Base-by-base conservation (phyloP, 2,888 invertebrate genomes). In the Ypsolopha sequella region DNA sequence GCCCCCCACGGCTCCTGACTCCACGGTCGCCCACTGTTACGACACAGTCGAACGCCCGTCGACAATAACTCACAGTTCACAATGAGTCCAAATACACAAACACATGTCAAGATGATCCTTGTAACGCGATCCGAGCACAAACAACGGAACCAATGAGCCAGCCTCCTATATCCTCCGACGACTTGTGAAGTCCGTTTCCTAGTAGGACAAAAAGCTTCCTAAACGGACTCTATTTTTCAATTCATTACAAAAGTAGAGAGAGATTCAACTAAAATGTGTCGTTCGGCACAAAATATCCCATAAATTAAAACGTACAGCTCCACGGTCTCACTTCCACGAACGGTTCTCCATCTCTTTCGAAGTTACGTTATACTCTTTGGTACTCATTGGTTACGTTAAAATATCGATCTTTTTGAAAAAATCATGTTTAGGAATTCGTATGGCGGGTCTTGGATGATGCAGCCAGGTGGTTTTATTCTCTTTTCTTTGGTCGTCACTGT, bases 151-250 rank as follows among this genome's bases (percentile, higher is more conserved):
- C 70, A 74, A 73, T 74, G 68, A 72, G 59, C 68, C 54, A 60
- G 67, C 68, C 67, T 24, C 66, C 67, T 67, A 68, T 60, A 68
- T 70, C 68, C 64, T 55, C 66, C 57, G 73, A 79, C 85, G 72
- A 80, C 82, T 77, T 82, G 84, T 85, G 84, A 77, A 82, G 85
- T 86, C 85, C 76, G 68, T 71, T 86, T 85, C 85, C 75, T 67
- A 70, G 85, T 81, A 85, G 70, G 68, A 80, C 80, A 81, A 80
- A 79, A 78, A 77, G 72, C 62, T 60, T 71, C 70, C 14, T 39
- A 65, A 64, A 67, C 65, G 70, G 73, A 68, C 68, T 66, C 76
- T 73, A 84, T 86, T 77, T 78, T 79, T 79, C 82, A 81, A 80
- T 81, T 76, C 79, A 80, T 80, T 78, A 80, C 78, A 80, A 77